Conservation (phyloP, 2,113 vertebrate species). For the Leucoraja erinaceus region DNA sequence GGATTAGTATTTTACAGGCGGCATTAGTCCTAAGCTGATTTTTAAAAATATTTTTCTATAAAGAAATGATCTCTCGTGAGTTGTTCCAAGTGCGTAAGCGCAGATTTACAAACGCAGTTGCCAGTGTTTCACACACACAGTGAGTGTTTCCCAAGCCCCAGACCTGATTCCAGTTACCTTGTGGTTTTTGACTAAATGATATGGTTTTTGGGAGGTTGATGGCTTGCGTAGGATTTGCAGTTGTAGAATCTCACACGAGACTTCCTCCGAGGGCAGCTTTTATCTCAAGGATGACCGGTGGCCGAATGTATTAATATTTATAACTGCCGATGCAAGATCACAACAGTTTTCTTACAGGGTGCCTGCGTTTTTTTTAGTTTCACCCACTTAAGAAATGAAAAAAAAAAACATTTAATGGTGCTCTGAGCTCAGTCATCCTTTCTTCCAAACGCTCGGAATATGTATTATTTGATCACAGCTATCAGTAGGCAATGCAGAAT, state of each 20-base stretch:
- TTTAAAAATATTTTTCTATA: constrained; percentile 5
- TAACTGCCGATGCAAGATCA: background rate
- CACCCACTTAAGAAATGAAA: background rate
- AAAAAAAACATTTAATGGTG: background rate
- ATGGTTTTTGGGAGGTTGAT: background rate
- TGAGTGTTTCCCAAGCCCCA: background rate
- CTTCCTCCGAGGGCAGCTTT: background rate
- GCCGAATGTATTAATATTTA: background rate
- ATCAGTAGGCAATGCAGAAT: background rate
- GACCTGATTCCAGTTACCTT: background rate
- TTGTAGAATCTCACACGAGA: background rate
- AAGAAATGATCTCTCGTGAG: constrained; percentile 26
- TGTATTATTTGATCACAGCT: constrained; percentile 4
- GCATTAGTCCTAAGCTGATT: constrained; percentile 35
- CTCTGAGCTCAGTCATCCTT: background rate
- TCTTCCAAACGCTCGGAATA: background rate
- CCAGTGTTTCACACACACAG: background rate
- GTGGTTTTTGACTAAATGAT: background rate
- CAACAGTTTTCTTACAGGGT: background rate
- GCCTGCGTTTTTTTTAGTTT: background rate
- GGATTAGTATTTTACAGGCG: constrained; percentile 28
- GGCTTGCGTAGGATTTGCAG: background rate
- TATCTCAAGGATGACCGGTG: constrained; percentile 11
- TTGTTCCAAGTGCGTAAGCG: constrained; percentile 13
- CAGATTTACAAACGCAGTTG: constrained; percentile 30